Evolutionary conservation across 2,888 invertebrate species (phyloP), one percentile per base, ranked within the genome.

Genomic region (Cataglyphis livida): DNA sequence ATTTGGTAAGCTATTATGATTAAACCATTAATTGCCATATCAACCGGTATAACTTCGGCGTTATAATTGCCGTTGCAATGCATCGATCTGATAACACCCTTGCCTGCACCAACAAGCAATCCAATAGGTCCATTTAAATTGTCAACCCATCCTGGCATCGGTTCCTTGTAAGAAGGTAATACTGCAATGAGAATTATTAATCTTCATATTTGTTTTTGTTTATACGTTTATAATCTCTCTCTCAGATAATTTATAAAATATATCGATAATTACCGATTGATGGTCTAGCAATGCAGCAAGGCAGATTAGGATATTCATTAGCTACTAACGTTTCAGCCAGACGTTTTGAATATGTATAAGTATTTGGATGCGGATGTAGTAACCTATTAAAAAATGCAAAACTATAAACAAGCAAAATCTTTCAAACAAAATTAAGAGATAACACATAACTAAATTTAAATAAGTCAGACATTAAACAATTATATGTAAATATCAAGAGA

Each of bases 341-440:
- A 83, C 99, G 96, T 95, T 99, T 99, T 48, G 98, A 98, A 95
- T 98, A 98, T 0, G 98, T 98, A 95, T 99, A 99, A 0, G 99
- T 98, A 95, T 99, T 99, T 0, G 99, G 99, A 93, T 98, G 98
- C 12, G 96, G 97, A 87, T 96, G 95, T 89, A 97, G 95, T 57
- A 98, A 95, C 44, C 94, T 94, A 64, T 25, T 25, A 51, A 68
- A 68, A n/a, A 51, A 51, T 48, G n/a, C 6, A 12, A 57, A 12
- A 7, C 25, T 25, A 12, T 41, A 32, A 18, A 78, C 7, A 54
- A 44, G 4, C 21, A 5, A 18, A 21, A 57, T 44, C 41, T 54
- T 32, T 0, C n/a, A 28, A 18, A 76, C 25, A 21, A 7, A 59
- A 44, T 44, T 18, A 41, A 32, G 41, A 41, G 10, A 41, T 1